A percentile compares a stretch with the other conserved stretches of the same genome.
These are phyloP conservation scores for Mystacornis crossleyi DNA, from an alignment of 2,113 vertebrate genomes.

Conservation along the genomic window DNA sequence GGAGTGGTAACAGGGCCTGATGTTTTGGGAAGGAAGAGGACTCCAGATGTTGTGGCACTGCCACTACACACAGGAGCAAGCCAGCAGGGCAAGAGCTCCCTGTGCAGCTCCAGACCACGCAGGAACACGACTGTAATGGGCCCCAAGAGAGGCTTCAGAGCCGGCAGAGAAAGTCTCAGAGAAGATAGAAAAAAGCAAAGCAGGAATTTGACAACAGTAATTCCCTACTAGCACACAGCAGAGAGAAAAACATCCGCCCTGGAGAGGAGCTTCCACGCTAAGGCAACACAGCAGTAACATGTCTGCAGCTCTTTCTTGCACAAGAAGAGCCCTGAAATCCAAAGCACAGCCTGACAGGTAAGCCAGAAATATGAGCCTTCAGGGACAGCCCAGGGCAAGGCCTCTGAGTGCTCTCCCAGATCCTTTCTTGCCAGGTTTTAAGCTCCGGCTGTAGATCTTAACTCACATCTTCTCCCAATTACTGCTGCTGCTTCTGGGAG, in stretches of 20 bases:
- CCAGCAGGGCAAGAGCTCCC: neutral
- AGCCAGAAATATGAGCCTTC: neutral
- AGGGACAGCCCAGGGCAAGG: neutral
- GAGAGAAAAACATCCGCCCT: neutral
- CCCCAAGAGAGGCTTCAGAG: neutral
- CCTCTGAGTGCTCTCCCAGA: neutral
- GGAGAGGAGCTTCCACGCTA: neutral
- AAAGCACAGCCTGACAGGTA: neutral
- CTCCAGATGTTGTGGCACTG: neutral
- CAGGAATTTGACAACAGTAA: neutral
- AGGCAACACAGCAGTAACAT: neutral
- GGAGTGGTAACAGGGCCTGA: neutral
- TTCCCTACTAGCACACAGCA: neutral
- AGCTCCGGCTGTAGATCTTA: slow-evolving; percentile 17
- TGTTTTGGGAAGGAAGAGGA: neutral
- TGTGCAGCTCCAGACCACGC: neutral
- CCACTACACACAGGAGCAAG: neutral
- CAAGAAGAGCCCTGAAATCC: neutral
- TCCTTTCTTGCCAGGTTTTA: slow-evolving; percentile 8
- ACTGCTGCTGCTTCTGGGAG: slow-evolving; percentile 4
- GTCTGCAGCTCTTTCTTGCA: neutral
- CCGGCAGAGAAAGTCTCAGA: neutral
- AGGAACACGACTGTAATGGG: rapidly evolving
- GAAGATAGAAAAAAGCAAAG: neutral
- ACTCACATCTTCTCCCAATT: slow-evolving; percentile 42